Evolutionary conservation across 2,888 invertebrate species (phyloP), one percentile per base, ranked within the genome.

Genomic region (Drosophila rellima): DNA sequence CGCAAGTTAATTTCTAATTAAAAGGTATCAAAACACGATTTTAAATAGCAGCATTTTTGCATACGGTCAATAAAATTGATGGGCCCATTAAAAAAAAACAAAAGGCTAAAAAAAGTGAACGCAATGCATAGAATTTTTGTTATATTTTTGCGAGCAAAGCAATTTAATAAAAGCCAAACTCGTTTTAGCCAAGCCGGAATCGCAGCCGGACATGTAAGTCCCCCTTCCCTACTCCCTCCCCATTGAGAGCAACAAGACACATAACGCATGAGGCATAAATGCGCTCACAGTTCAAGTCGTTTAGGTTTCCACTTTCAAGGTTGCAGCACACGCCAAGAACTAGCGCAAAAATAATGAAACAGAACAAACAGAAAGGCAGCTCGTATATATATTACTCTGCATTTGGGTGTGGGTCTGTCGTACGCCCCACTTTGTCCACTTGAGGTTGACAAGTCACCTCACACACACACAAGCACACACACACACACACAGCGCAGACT

Each of bases 291-390:
- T 70, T 64, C 66, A 63, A 74, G 73, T 75, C 62, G 67, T 45
- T 71, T 69, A 47, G 62, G 76, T 82, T 77, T 74, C 65, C 85
- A 85, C 85, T 88, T 89, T 89, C 85, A 85, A 85, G 85, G 85
- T 85, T 89, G 88, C 52, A 52, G 72, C 45, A 54, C 45, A 52
- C 48, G 67, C 70, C 64, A 78, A 84, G 88, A 84, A 82, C 83
- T 78, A 66, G 83, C 80, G 69, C 71, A 80, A 76, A 65, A 68
- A 64, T 48, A 62, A 31, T 47, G 48, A 61, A 62, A 54, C 39
- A 68, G 57, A 54, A 50, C 60, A 70, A 71, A 74, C 62, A 26
- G 73, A 65, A 75, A 64, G 67, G 77, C 60, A 66, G 62, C 50
- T 70, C 33, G 51, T 70, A 56, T 57, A 64, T 44, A 61, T 61